Evolutionary conservation across 2,888 invertebrate species (phyloP), one percentile per base, ranked within the genome.

Genomic region (Hirtodrosophila alboralis): DNA sequence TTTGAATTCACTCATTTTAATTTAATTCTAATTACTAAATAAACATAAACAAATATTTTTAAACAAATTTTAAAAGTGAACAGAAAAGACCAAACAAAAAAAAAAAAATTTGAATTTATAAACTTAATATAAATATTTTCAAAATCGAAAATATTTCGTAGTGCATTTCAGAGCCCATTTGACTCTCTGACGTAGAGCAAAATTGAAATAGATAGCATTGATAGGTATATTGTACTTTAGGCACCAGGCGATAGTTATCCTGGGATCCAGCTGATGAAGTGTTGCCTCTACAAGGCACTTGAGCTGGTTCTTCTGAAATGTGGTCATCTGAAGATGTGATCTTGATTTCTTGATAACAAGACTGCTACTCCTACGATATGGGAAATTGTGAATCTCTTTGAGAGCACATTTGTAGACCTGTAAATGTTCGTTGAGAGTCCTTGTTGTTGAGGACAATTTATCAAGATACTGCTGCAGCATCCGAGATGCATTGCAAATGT

Each of bases 241-340:
- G 37, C 60, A 56, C 60, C 60, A 60, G 21, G 56, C 10, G n/a
- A 60, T 37, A 1, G 36, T 56, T 3, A 60, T 56, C 1, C 60
- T 23, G 7, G 56, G 60, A 31, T 60, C 60, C 30, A 59, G 12
- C 8, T 47, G 34, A 7, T 0, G 2, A 2, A 47, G 2, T 1
- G 45, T 59, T 0, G 45, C 21, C 1, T 28, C 12, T 0, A 58
- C 38, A 4, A 58, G 44, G 0, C 7, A 1, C 1, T 12, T 4
- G 2, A 16, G 44, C 4, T 1, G 7, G 7, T n/a, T 33, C 51
- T 51, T 9, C 27, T 28, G 33, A 4, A 9, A 9, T 0, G 21
- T 23, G 6, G 14, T 12, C 23, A 14, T 1, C 4, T 5, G 9
- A 0, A n/a, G 16, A 5, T 10, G 6, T 5, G 0, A 2, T 0